Base-by-base conservation (phyloP, 92 coral and sea anemone genomes). In the Nematostella vectensis region DNA sequence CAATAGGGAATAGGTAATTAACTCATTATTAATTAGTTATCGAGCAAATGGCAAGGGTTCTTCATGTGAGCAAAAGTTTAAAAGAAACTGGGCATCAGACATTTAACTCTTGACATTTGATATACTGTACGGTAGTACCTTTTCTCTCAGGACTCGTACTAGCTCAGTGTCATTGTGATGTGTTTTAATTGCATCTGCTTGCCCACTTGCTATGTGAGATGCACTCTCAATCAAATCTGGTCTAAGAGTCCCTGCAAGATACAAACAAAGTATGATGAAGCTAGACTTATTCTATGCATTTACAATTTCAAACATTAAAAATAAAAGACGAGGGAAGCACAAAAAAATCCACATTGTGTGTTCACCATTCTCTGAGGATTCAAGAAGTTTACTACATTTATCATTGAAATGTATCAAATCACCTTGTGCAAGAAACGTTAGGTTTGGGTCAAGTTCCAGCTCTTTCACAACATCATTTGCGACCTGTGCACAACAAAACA, bases 141-240 rank as follows among this genome's bases (percentile, higher is more conserved):
- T 64, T 72, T 80, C 82, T 68, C 98, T 65, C 16, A 91, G 51
- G 11, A 72, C 58, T 54, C 98, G 62, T 31, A 91, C 98, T 27
- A 91, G 65, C 68, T 86, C 96, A 3, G 96, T 91, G 70, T 91
- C 98, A 53, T 91, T 91, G 31, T 91, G 98, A 52, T 91, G 98
- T 24, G 98, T 91, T 66, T 91, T 91, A 53, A 91, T 91, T 31
- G 98, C 98, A 17, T 87, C 95, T n/a, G 98, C 98, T 59, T 91
- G 86, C 16, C 73, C 70, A 57, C 98, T 91, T 31, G 96, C 98
- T 29, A 91, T 48, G 1, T 69, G 62, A 11, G 98, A 91, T 13
- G 96, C 98, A 56, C 98, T 91, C 72, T 91, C 98, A 22, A 91
- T 91, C 10, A 91, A 71, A 49, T 91, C 98, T 1, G 98, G 98